phyloP scores from a whole-genome alignment of 2,888 invertebrate species.

The Drosophila rellima region DNA sequence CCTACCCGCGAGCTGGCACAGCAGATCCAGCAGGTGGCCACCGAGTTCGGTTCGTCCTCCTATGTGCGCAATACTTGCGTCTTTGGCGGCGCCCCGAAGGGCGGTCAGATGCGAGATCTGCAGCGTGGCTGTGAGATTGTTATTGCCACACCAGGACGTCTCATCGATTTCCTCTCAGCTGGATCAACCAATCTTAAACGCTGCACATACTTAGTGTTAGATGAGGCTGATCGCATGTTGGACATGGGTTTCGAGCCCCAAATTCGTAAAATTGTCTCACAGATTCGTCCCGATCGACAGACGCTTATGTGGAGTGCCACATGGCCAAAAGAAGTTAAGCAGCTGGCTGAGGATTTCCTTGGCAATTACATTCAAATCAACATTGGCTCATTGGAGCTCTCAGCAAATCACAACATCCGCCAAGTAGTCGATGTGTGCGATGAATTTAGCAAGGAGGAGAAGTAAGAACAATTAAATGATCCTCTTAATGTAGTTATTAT shows the following conservation, averaged over 20 bases:
- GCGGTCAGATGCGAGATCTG: conserved; percentile 90
- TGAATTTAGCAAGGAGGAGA: conserved; percentile 91
- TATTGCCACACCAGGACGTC: conserved; percentile 96
- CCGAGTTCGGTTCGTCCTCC: conserved; percentile 92
- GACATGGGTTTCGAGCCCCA: conserved; percentile 99
- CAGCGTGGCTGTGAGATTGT: conserved; percentile 94
- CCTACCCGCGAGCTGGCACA: conserved; percentile 93
- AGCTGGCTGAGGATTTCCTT: conserved; percentile 96
- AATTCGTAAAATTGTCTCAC: conserved; percentile 96
- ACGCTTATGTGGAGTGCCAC: conserved; percentile 99
- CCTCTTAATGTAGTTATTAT: too few relatives aligned
- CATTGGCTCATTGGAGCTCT: conserved; percentile 92
- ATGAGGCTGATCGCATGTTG: conserved; percentile 98
- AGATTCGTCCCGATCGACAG: conserved; percentile 97
- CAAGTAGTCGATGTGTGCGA: conserved; percentile 94
- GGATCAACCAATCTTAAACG: conserved; percentile 91
- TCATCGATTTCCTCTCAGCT: conserved; percentile 94
- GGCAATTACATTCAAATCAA: conserved; percentile 96
- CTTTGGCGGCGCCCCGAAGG: conserved; percentile 96
- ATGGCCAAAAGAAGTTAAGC: conserved; percentile 98
- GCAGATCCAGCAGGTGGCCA: conserved; percentile 94
- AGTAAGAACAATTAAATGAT: conserved; percentile 81
- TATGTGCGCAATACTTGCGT: conserved; percentile 94
- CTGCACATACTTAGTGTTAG: conserved; percentile 95
- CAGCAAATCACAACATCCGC: conserved; percentile 96